phyloP scores from a whole-genome alignment of 2,888 invertebrate species.

The Cryptus viduatorius region DNA sequence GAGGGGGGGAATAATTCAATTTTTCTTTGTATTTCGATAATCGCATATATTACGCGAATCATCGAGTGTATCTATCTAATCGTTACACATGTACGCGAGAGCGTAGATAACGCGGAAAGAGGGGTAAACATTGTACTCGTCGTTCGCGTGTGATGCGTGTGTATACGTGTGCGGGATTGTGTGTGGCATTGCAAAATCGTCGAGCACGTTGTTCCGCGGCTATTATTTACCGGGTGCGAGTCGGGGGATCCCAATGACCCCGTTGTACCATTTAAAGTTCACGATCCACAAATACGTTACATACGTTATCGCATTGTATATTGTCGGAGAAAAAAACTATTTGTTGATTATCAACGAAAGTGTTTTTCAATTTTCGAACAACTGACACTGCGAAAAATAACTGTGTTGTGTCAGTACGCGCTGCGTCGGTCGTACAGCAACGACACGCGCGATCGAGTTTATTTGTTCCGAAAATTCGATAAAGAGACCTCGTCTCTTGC shows the following conservation, averaged over 20 bases:
- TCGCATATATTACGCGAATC: constrained; percentile 11
- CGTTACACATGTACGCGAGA: not conserved
- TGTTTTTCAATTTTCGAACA: not conserved
- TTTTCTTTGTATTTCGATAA: constrained; percentile 5
- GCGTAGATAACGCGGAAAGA: constrained; percentile 38
- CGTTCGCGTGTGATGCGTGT: not conserved
- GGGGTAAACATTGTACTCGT: constrained; percentile 22
- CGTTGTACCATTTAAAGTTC: constrained; percentile 41
- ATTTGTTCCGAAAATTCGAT: too few relatives aligned
- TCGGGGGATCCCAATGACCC: constrained; percentile 42
- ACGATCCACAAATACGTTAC: not conserved
- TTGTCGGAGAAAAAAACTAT: too few relatives aligned
- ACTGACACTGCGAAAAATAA: too few relatives aligned
- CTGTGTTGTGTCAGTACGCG: too few relatives aligned
- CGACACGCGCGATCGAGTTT: too few relatives aligned
- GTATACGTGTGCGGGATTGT: not conserved
- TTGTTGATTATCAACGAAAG: too few relatives aligned
- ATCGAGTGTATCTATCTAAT: constrained; percentile 18
- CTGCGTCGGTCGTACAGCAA: too few relatives aligned
- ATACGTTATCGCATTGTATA: not conserved
- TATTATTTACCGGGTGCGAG: constrained; percentile 10
- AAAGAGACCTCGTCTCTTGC: too few relatives aligned
- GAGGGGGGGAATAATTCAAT: not conserved
- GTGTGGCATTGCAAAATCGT: constrained; percentile 23
- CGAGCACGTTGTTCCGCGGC: constrained; percentile 19